Percentiles rank a stretch among this genome's conserved stretches.
Conservation (phyloP, 2,797 vertebrate species). For the Eurystomus glaucurus region DNA sequence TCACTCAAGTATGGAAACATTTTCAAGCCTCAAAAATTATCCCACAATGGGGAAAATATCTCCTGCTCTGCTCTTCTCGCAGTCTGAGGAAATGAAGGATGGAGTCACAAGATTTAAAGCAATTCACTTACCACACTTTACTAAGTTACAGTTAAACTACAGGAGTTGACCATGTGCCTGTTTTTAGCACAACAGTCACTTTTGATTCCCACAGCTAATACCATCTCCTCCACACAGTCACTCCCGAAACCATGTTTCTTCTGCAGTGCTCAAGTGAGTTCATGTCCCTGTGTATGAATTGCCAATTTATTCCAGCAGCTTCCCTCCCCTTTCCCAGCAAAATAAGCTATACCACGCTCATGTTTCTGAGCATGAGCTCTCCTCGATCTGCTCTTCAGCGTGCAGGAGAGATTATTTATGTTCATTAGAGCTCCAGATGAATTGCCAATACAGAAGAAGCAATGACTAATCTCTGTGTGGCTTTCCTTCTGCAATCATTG, state of each 20-base stretch:
- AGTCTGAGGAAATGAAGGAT: constrained; percentile 62
- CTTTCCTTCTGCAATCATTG: constrained; percentile 10
- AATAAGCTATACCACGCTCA: not conserved
- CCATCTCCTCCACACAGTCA: not conserved
- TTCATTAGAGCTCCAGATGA: not conserved
- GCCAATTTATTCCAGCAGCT: constrained; percentile 24
- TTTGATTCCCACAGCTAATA: constrained; percentile 28
- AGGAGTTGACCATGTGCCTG: constrained; percentile 62
- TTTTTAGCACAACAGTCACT: constrained; percentile 61
- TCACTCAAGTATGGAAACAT: constrained; percentile 69
- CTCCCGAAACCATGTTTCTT: constrained; percentile 36
- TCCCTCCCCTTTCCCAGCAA: not conserved
- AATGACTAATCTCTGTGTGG: not conserved
- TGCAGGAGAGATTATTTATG: not conserved
- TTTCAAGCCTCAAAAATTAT: constrained; percentile 69
- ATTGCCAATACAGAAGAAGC: not conserved
- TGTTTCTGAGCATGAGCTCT: not conserved
- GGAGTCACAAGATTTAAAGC: constrained; percentile 70
- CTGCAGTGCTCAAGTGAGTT: constrained; percentile 14
- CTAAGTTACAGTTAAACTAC: constrained; percentile 68
- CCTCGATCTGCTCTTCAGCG: not conserved
- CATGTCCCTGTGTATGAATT: not conserved
- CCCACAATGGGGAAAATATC: constrained; percentile 65
- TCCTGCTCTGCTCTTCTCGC: constrained; percentile 9
- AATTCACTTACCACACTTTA: constrained; percentile 72